Base-by-base conservation (phyloP, 1,140 invertebrate genomes). In the Pectinophora gossypiella region DNA sequence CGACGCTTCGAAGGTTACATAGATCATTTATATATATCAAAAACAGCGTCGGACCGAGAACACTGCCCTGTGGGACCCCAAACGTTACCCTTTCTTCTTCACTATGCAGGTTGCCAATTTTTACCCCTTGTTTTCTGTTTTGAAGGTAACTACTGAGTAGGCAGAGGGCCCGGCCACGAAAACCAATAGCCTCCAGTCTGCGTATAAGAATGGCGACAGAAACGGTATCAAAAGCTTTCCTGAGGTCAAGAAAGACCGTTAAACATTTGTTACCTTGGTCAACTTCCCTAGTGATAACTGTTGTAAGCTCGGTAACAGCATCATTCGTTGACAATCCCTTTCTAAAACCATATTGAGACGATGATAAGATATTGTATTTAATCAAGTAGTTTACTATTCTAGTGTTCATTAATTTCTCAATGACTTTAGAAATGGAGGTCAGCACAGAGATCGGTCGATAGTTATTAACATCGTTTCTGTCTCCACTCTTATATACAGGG, bases 391-490 rank as follows among this genome's bases (percentile, higher is more conserved):
- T 23, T 2, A 42, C 7, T n/a, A 59, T 15, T 51, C 53, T 51
- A 12, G 35, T 42, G 19, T 55, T 56, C 10, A 60, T 48, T 19
- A 60, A 10, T 48, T 60, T 55, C 47, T 56, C 58, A 1, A 60
- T 10, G 0, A 60, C 49, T 22, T 52, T 60, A 1, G 58, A 52
- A 22, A 59, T 49, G 12, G 44, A 0, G 0, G 52, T 20, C 10
- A 56, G 43, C 9, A 59, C 56, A 32, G 56, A 57, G 12, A 57
- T 57, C 16, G 48, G 48, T 6, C 49, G 13, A 40, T 48, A 59
- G 12, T 59, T 50, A 44, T 47, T 54, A 3, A 54, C 38, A 12
- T 59, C 36, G 1, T 15, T 10, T 19, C 35, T 51, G 18, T 51
- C 36, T 15, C 57, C 57, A 42, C 43, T 40, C 51, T 59, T 59